Base-by-base conservation (phyloP, 1,140 invertebrate species). In the Listronotus bonariensis region DNA sequence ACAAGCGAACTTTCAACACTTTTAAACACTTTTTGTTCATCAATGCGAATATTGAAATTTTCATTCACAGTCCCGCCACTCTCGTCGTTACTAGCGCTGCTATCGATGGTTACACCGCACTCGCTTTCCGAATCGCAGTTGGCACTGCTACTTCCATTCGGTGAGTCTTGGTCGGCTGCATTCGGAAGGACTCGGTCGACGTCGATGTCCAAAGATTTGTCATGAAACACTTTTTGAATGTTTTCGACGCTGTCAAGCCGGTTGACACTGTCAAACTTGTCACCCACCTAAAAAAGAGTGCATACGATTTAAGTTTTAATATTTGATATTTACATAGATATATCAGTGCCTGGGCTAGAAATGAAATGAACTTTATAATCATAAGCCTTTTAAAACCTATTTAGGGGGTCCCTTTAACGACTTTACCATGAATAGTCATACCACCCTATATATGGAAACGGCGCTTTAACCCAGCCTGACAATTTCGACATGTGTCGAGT, bases 201-300 rank as follows among this genome's bases (percentile, higher is more conserved):
- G 26, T 70, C 71, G 65, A 85, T 80, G 69, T 82, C 81, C 49
- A 85, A 84, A 0, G 83, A 80, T 64, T 86, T 85, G 62, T 86
- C 82, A 72, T 87, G 85, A 67, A 85, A 85, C 7, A 80, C 77
- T 69, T 86, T 86, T 52, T 80, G 77, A 51, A 83, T 81, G 51
- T 80, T 80, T 52, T 80, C 81, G 12, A 81, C 80, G 32, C 76
- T 80, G 65, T 82, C 82, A 55, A 85, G 67, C 18, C 83, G 80
- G 74, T 86, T 86, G 9, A 85, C 79, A 61, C 77, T 82, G 54
- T 84, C 83, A 48, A 79, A 79, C 57, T 78, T 68, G 48, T 62
- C 67, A 63, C 64, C 75, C 63, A 73, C 10, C 57, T 60, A 34
- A 18, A 52, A 66, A 26, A 40, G 26, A 40, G n/a, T n/a, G n/a